These are phyloP conservation scores for Ceratoteleas bidentatus DNA, from an alignment of 1,140 invertebrate genomes.

Conservation along the genomic window DNA sequence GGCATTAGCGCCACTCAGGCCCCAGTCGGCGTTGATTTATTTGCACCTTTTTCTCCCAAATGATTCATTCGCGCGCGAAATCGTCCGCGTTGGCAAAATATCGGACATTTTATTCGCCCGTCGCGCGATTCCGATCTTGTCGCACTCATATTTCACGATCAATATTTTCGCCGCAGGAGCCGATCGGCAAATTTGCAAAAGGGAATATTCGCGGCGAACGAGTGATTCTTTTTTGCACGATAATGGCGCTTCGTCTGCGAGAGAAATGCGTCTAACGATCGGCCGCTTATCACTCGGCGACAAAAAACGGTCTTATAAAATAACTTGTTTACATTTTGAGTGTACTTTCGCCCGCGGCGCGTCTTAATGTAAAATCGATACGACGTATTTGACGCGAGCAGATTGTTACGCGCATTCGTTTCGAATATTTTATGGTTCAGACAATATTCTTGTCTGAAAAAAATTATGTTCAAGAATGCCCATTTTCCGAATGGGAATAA, in stretches of 20 bases:
- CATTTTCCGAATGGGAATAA: too few species aligned
- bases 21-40: background rate
- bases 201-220: too few species aligned
- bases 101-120: too few species aligned
- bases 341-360: background rate
- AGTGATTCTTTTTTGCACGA: background rate
- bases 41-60: background rate
- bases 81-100: too few species aligned
- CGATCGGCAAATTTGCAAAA: too few species aligned
- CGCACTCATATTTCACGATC: too few species aligned
- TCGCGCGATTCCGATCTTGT: too few species aligned
- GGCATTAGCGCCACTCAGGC: slow-evolving; percentile 22
- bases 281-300: slow-evolving; percentile 16
- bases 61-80: background rate
- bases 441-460: too few species aligned
- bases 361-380: slow-evolving; percentile 38
- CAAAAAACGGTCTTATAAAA: slow-evolving; percentile 20
- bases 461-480: too few species aligned
- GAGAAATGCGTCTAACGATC: slow-evolving; percentile 28
- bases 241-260: background rate
- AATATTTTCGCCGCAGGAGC: too few species aligned
- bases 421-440: slow-evolving; percentile 9
- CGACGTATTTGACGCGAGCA: slow-evolving; percentile 16
- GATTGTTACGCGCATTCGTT: slow-evolving; percentile 11
- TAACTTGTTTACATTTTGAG: slow-evolving; percentile 30